These are phyloP conservation scores for Gastrophryne carolinensis DNA, from an alignment of 2,797 vertebrate species.

Conservation along the genomic window DNA sequence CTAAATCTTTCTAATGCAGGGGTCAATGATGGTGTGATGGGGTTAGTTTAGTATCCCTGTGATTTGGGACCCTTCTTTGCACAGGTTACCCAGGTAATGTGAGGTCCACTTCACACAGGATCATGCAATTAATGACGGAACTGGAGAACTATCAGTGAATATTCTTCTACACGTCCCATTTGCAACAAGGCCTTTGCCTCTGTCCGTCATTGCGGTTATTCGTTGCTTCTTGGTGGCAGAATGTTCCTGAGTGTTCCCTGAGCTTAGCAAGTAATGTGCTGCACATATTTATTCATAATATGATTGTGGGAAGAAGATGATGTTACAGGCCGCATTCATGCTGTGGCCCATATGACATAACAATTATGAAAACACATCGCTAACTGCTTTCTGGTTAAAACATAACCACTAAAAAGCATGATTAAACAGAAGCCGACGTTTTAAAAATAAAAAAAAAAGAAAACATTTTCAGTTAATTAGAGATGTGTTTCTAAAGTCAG, in stretches of 20 bases:
- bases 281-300: slow-evolving; percentile 12
- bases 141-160: background rate
- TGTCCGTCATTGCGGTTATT: slow-evolving; percentile 17
- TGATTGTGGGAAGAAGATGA: background rate
- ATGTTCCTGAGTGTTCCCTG: background rate
- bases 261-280: slow-evolving; percentile 24
- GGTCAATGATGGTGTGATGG: too few species aligned
- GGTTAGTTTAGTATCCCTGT: too few species aligned
- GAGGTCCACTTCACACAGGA: too few species aligned
- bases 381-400: background rate
- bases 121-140: background rate
- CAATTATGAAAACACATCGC: background rate
- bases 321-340: background rate
- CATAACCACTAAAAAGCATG: background rate
- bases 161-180: background rate
- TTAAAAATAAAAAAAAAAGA: too few species aligned
- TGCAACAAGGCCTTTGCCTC: background rate
- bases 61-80: too few species aligned
- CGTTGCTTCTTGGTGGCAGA: background rate
- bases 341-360: background rate
- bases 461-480: background rate
- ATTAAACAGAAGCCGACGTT: background rate
- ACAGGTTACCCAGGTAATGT: too few species aligned
- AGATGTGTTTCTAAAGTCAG: background rate
- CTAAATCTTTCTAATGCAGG: too few species aligned